Evolutionary conservation across 2,113 vertebrate genomes (phyloP).

Genomic region (Menura novaehollandiae): DNA sequence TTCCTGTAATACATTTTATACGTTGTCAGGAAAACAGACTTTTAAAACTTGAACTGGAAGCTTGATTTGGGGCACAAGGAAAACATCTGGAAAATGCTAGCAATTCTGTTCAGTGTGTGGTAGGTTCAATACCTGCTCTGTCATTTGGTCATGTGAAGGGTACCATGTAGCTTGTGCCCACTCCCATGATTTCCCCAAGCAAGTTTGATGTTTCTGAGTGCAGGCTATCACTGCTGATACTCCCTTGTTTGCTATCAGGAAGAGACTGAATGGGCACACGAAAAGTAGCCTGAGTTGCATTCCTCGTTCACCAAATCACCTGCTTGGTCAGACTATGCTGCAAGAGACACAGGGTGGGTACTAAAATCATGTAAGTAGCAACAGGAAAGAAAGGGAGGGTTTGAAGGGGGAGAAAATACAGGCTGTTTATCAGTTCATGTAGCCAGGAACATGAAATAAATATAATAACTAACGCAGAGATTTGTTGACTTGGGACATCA

Average conservation of each 20-base stretch:
- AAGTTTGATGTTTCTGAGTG: neutral
- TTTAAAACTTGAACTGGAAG: neutral
- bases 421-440: neutral
- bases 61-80: neutral
- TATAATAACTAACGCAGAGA: neutral
- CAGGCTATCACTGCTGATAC: neutral
- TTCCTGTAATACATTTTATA: neutral
- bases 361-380: neutral
- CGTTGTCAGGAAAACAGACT: neutral
- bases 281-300: neutral
- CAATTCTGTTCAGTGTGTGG: neutral
- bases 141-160: neutral
- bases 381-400: neutral
- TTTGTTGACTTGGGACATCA: neutral
- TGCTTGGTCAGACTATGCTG: neutral
- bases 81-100: neutral
- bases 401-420: neutral
- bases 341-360: neutral
- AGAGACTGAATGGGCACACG: neutral
- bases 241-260: neutral
- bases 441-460: neutral
- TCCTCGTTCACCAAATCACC: neutral
- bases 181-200: neutral
- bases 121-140: neutral
- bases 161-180: neutral